Evolutionary conservation across 2,888 invertebrate species (phyloP), one percentile per base, ranked within the genome.

Genomic region (Trisateles emortualis): DNA sequence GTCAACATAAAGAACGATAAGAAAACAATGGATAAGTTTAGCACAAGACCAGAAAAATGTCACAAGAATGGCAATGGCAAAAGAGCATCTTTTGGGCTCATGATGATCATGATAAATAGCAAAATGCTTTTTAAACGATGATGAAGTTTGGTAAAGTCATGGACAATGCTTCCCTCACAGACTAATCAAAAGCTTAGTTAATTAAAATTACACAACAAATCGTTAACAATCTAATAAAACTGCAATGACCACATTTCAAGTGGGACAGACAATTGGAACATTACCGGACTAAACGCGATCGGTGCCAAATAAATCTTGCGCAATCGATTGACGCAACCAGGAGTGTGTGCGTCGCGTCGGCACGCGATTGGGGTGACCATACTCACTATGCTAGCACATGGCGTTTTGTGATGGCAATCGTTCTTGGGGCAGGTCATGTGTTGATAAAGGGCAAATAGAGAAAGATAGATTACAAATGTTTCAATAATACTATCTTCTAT

Each of bases 281-380:
- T 53, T 68, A 60, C 56, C 52, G 53, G 52, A 49, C 30, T 51
- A 53, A 64, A 61, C 71, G 54, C 62, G 66, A 73, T 66, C 61
- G 75, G 64, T 85, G 87, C 87, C 86, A 88, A 87, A 82, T 79
- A 62, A 72, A 64, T 64, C 70, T 87, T 84, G 74, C 79, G 78
- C 79, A 87, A 87, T 60, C 52, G 64, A 73, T 69, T 68, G 72
- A 73, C 70, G 76, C 65, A 74, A 73, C 46, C 36, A 43, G 29
- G 26, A 54, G 53, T 60, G 61, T 51, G 52, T 26, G 48, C 40
- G 45, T 49, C 30, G 48, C 40, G 45, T 49, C 30, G 57, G 59
- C 71, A 68, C 61, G 68, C 71, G 42, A 63, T 39, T 42, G 38
- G 49, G 55, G 52, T 52, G 49, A 35, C 48, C 52, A 52, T 29